Percentiles rank a stretch among this genome's conserved stretches.
Conservation (phyloP, 1,140 invertebrate species). For the Micrasema longulum region DNA sequence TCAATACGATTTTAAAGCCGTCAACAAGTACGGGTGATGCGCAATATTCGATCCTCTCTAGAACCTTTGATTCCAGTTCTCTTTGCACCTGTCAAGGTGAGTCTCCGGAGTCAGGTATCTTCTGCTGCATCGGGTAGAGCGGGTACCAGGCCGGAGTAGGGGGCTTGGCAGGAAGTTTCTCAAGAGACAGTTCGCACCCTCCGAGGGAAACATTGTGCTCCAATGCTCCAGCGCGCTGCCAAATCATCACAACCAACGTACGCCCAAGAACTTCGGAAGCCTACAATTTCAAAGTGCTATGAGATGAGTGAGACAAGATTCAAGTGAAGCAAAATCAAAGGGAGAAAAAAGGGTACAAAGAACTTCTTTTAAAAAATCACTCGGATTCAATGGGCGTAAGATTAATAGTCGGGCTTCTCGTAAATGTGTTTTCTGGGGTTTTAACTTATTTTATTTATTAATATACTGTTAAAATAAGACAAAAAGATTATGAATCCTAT, state of each 20-base stretch:
- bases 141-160: slow-evolving; percentile 90
- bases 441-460: too few species aligned
- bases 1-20: too few species aligned
- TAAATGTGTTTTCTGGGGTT: too few species aligned
- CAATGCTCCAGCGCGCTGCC: slow-evolving; percentile 87
- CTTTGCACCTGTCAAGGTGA: slow-evolving; percentile 71
- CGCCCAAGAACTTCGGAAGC: slow-evolving; percentile 87
- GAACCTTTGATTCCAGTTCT: not conserved
- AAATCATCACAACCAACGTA: slow-evolving; percentile 88
- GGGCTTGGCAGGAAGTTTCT: slow-evolving; percentile 81
- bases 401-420: too few species aligned
- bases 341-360: too few species aligned
- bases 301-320: too few species aligned
- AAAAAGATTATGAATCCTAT: too few species aligned
- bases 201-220: slow-evolving; percentile 90
- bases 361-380: too few species aligned
- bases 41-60: not conserved
- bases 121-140: slow-evolving; percentile 83
- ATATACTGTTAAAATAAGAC: too few species aligned
- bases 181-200: slow-evolving; percentile 85
- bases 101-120: slow-evolving; percentile 77
- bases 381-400: too few species aligned
- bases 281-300: slow-evolving; percentile 52
- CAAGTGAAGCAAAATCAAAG: too few species aligned
- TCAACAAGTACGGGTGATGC: too few species aligned